A percentile compares a stretch with the other conserved stretches of the same genome.
phyloP scores from a whole-genome alignment of 2,797 vertebrate species.

The Catostomus latipinnis region DNA sequence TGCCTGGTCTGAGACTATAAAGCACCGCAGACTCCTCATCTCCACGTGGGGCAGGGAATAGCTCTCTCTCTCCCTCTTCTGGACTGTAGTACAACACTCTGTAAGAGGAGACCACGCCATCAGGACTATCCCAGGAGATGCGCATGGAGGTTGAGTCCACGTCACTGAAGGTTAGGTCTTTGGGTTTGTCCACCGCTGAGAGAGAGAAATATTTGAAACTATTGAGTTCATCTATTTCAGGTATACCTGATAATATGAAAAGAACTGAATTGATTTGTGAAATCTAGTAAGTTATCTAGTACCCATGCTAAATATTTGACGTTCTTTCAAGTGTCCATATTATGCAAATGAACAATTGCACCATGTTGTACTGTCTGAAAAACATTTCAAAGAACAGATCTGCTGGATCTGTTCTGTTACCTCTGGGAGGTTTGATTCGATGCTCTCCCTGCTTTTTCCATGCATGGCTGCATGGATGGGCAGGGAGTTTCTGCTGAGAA shows the following conservation, averaged over 20 bases:
- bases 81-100: constrained; percentile 90
- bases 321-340: too few relatives aligned
- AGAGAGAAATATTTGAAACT: background rate
- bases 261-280: too few relatives aligned
- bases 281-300: too few relatives aligned
- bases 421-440: too few relatives aligned
- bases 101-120: constrained; percentile 92
- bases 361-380: too few relatives aligned
- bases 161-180: constrained; percentile 93
- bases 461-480: too few relatives aligned
- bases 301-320: too few relatives aligned
- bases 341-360: too few relatives aligned
- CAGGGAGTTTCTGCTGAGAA: too few relatives aligned
- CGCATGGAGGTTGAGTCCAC: constrained; percentile 93
- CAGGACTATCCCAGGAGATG: constrained; percentile 96
- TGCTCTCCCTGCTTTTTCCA: too few relatives aligned
- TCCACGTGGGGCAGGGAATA: constrained; percentile 86
- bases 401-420: too few relatives aligned
- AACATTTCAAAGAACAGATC: too few relatives aligned
- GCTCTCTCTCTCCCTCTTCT: constrained; percentile 93
- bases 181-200: constrained; percentile 92
- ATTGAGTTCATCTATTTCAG: background rate
- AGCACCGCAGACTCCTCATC: constrained; percentile 90
- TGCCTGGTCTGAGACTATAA: constrained; percentile 91
- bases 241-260: background rate